These are phyloP conservation scores for Lordiphosa fenestrarum DNA, from an alignment of 2,888 invertebrate genomes.

Conservation along the genomic window DNA sequence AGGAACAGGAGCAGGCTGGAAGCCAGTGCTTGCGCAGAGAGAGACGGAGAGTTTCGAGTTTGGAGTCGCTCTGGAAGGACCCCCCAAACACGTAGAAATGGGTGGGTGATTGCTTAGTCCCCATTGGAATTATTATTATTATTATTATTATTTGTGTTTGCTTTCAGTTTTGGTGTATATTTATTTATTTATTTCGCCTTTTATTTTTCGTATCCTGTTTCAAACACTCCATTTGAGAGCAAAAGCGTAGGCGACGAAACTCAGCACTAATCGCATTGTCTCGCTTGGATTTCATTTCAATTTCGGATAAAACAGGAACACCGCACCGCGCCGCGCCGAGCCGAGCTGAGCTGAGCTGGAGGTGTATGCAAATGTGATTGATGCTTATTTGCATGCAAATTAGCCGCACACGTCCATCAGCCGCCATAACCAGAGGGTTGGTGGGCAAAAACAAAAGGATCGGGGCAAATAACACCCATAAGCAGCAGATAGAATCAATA, in stretches of 20 bases:
- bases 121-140: slow-evolving; percentile 57
- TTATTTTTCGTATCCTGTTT: slow-evolving; percentile 24
- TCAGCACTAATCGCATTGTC: slow-evolving; percentile 61
- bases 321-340: slow-evolving; percentile 26
- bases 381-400: slow-evolving; percentile 62
- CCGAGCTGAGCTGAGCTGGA: too few relatives aligned
- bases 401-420: slow-evolving; percentile 22
- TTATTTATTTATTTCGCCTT: too few relatives aligned
- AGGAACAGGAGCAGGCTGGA: slow-evolving; percentile 1
- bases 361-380: slow-evolving; percentile 42
- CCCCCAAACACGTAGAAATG: slow-evolving; percentile 34
- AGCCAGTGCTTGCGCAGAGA: slow-evolving; percentile 38
- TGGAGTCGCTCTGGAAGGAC: slow-evolving; percentile 51
- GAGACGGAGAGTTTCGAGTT: slow-evolving; percentile 15
- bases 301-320: slow-evolving; percentile 29
- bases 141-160: slow-evolving; percentile 34
- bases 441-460: not conserved
- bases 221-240: slow-evolving; percentile 4
- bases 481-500: too few relatives aligned
- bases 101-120: slow-evolving; percentile 26
- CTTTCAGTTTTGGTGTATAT: not conserved
- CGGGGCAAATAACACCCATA: too few relatives aligned
- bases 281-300: slow-evolving; percentile 28
- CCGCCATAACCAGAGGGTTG: not conserved
- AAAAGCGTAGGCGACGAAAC: slow-evolving; percentile 39